These are phyloP conservation scores for Lepus americanus DNA, from an alignment of 2,113 vertebrate species.

Conservation along the genomic window DNA sequence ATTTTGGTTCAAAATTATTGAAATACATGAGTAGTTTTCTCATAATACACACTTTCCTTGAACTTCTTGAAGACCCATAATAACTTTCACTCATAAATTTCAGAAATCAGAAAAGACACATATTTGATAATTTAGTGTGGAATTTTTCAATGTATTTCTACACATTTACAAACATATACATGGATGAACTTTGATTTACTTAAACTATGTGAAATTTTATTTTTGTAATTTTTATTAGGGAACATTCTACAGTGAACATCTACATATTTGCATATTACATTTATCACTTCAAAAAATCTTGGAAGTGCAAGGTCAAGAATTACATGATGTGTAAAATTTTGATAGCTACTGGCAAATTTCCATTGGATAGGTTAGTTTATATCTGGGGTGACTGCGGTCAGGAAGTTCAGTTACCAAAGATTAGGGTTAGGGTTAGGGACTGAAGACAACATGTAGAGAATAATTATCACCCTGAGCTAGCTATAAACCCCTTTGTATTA, in stretches of 20 bases:
- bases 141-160: not conserved
- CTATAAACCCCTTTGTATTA: not conserved
- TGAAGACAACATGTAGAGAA: not conserved
- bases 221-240: not conserved
- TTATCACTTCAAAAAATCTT: not conserved
- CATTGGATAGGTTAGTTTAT: not conserved
- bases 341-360: not conserved
- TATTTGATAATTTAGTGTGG: not conserved
- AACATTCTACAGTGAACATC: not conserved
- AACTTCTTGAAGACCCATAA: not conserved
- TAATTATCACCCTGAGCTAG: not conserved
- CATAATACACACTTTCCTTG: too few relatives aligned
- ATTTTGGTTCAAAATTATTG: too few relatives aligned
- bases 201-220: not conserved
- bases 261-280: not conserved
- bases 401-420: not conserved
- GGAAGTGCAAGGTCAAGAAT: not conserved
- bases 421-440: not conserved
- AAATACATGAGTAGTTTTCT: too few relatives aligned
- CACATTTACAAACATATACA: not conserved
- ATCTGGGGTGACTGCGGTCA: not conserved
- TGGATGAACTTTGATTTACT: not conserved
- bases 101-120: not conserved
- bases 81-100: not conserved
- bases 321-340: not conserved